phyloP scores from a whole-genome alignment of 1,140 invertebrate species.

The Caenorhabditis latens region DNA sequence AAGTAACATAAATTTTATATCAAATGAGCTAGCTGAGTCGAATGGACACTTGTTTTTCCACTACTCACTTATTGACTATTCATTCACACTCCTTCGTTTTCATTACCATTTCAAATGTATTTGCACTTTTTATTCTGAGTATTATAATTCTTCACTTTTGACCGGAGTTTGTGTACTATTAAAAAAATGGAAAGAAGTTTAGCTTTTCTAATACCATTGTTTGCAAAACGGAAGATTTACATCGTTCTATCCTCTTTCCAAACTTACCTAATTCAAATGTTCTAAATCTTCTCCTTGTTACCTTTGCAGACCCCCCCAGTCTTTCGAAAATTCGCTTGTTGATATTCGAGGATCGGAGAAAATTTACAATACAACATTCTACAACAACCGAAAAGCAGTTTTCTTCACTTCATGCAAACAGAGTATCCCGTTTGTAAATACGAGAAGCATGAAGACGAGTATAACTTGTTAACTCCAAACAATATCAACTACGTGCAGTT shows the following conservation, averaged over 20 bases:
- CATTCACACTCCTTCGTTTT: not conserved
- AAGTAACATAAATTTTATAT: not conserved
- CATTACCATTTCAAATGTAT: not conserved
- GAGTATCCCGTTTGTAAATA: conserved; percentile 47
- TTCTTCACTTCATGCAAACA: conserved; percentile 54
- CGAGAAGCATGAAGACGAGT: conserved; percentile 36
- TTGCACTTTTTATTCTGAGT: not conserved
- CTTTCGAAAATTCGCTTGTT: not conserved
- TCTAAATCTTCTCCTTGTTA: not conserved
- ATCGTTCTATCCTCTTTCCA: too few species aligned
- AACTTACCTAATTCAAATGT: not conserved
- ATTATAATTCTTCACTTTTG: not conserved
- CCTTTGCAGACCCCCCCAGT: not conserved
- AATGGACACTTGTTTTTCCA: not conserved
- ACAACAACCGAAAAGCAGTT: conserved; percentile 29
- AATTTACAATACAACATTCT: conserved; percentile 22
- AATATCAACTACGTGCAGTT: conserved; percentile 14
- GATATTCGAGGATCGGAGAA: conserved; percentile 11
- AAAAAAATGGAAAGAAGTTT: not conserved
- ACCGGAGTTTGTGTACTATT: too few species aligned
- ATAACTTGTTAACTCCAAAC: conserved; percentile 53
- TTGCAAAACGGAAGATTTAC: too few species aligned
- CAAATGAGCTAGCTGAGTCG: too few species aligned
- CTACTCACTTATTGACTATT: not conserved
- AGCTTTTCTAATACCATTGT: too few species aligned